Evolutionary conservation across 1,140 invertebrate genomes (phyloP), one percentile per base, ranked within the genome.

Genomic region (Lysiphlebus fabarum): DNA sequence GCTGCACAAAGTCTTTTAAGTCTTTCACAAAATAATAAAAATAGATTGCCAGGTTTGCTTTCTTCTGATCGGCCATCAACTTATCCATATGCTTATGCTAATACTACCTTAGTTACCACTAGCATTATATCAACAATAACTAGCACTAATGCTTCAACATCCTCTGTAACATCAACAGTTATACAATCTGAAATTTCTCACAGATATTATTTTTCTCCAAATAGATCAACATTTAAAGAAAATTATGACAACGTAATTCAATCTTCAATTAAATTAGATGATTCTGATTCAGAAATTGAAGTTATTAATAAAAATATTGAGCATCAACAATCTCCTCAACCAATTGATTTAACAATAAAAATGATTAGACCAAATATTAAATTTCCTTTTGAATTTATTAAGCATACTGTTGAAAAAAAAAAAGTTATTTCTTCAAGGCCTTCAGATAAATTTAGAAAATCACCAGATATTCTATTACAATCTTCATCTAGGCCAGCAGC

Each of bases 1-100:
- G 92, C 92, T 2, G 93, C 92, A 0, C 86, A 89, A 60, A 90
- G 93, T 70, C 76, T 96, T 38, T 73, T 96, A 7, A 91, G 90
- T 62, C 78, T 95, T 9, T 89, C 88, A 0, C 82, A 84, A 71
- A 81, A 65, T 59, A 78, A 65, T 65, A 65, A 48, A 54, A 79
- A 71, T 65, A 77, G 66, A 56, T 81, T 78, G 47, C 83, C 80
- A 0, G 83, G 83, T 4, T 69, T 85, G 4, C 65, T 85, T 43
- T 81, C 83, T 0, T 76, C 76, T 33, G 81, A 79, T 0, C 77
- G 84, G 63, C 86, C 84, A 1, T 74, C 78, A 7, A 85, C 84
- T 4, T 87, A 86, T 69, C 86, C 85, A 0, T 87, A 87, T 64
- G 77, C 78, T 12, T 74, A 82, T 14, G 72, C 71, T 6, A 54